Base-by-base conservation (phyloP, 2,797 vertebrate genomes). In the Ceryle rudis region DNA sequence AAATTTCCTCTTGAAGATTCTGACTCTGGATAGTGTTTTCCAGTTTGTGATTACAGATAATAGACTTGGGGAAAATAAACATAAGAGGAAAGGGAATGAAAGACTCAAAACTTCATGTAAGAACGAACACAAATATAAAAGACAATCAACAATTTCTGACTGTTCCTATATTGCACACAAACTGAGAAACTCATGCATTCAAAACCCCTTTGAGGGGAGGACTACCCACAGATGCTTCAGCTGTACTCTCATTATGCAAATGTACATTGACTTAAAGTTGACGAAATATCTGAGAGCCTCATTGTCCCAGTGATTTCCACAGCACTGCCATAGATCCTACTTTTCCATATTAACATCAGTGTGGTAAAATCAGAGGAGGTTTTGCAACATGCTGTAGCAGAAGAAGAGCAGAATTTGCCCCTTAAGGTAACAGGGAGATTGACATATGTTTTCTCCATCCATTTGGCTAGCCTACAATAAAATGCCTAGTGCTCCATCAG, bases 391-490 rank as follows among this genome's bases (percentile, higher is more conserved):
- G 55, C 17, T 70, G 58, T 90, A 92, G 62, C 25, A 84, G 86
- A 77, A 33, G 47, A 78, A 72, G 39, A 86, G 62, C 42, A 94
- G 87, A 94, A 93, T 94, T 95, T 94, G 29, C 87, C 70, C 87
- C 91, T 94, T 94, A 66, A 91, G 96, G 82, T 58, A 93, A 71
- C 39, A 82, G 73, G 46, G 72, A 94, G 54, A 90, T 58, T 92
- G 91, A 65, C 73, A 95, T 96, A 95, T 96, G 78, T 93, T 97
- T 95, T 94, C 61, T 57, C 69, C 49, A 81, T 86, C 79, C 88
- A 70, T 81, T 92, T 97, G 95, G 90, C 77, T 91, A 33, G 51
- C 28, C 74, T 90, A 90, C 82, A 96, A 87, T 95, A 93, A 94
- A 83, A 73, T 92, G 71, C 86, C 82, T 94, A 86, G 86, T 94